Conservation (phyloP, 2,888 invertebrate species). For the Ectemnius cavifrons region DNA sequence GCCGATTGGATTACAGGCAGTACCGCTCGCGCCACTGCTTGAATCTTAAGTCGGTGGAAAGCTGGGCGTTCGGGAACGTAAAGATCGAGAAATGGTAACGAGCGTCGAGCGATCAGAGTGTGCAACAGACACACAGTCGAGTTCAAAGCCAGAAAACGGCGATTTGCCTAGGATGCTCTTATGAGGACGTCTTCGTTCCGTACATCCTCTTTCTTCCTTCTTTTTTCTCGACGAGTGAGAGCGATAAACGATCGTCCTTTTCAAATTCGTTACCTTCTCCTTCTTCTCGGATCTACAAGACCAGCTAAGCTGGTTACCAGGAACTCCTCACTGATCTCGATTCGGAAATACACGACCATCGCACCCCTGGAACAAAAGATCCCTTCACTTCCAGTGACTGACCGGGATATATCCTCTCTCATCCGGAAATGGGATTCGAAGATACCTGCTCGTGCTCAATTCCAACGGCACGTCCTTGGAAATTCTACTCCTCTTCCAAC, state of each 20-base stretch:
- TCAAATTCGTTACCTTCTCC: slow-evolving; percentile 31
- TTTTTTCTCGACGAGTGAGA: background rate
- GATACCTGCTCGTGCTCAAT: slow-evolving; percentile 20
- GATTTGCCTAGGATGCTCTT: slow-evolving; percentile 11
- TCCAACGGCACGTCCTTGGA: background rate
- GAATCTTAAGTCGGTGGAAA: slow-evolving; percentile 45
- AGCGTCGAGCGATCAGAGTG: slow-evolving; percentile 25
- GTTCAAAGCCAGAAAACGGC: slow-evolving; percentile 26
- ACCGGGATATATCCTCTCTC: slow-evolving; percentile 27
- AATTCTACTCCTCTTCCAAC: too few species aligned
- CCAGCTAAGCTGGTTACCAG: slow-evolving; percentile 49
- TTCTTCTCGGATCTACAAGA: slow-evolving; percentile 11
- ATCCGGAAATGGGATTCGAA: slow-evolving; percentile 41
- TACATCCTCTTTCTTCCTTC: slow-evolving; percentile 5
- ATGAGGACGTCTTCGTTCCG: slow-evolving; percentile 17
- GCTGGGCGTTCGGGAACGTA: slow-evolving; percentile 48
- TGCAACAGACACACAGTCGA: background rate
- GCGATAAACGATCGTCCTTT: slow-evolving; percentile 24
- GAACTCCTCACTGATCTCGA: slow-evolving; percentile 19
- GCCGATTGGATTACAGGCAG: slow-evolving; percentile 50
- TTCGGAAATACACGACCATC: slow-evolving; percentile 39
- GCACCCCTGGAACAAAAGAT: slow-evolving; percentile 47
- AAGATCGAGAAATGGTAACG: slow-evolving; percentile 63
- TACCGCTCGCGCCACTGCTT: slow-evolving; percentile 25
- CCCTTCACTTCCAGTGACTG: slow-evolving; percentile 15